Base-by-base conservation (phyloP, 2,113 vertebrate genomes). In the Corynorhinus townsendii region DNA sequence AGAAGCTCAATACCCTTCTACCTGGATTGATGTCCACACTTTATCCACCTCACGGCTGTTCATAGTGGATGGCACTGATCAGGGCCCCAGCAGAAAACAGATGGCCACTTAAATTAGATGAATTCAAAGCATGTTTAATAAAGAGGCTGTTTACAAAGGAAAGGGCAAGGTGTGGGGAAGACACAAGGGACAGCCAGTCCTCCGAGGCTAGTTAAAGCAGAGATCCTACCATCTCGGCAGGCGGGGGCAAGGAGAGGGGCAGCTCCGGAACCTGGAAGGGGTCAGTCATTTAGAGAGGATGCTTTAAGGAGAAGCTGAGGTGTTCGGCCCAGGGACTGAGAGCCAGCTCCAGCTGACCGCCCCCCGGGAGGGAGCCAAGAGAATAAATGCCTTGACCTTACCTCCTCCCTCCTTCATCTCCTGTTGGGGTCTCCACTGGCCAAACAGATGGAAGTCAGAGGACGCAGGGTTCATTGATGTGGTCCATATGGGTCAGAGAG, bases 61-160 rank as follows among this genome's bases (percentile, higher is more conserved):
- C 83, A 33, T 1, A 14, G n/a, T 69, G 40, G 64, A 71, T 52
- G 45, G 47, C 56, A 89, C 43, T 1, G 52, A 68, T 94, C 87
- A 52, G 66, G 2, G 49, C 59, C 56, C 64, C 83, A 77, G 90
- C 45, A 95, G 93, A 80, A 92, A 92, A 86, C 94, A 97, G 95
- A 96, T 84, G 91, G 89, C 35, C 22, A 38, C 69, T 91, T 73
- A 86, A 77, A 97, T 95, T 62, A 97, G 68, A 89, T 86, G 86
- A 79, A 96, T 77, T 88, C 30, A 43, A 94, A 59, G 54, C 66
- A 20, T 83, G n/a, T 83, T 95, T 76, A 91, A 95, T 95, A 86
- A 90, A 79, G 52, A 72, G 38, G 64, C 20, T 49, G 45, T 85
- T 93, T 72, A 85, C 68, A 69, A 73, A 86, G 89, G 66, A 75